Evolutionary conservation across 2,797 vertebrate species (phyloP), one percentile per base, ranked within the genome.

Genomic region (Schizopygopsis malacanthus): DNA sequence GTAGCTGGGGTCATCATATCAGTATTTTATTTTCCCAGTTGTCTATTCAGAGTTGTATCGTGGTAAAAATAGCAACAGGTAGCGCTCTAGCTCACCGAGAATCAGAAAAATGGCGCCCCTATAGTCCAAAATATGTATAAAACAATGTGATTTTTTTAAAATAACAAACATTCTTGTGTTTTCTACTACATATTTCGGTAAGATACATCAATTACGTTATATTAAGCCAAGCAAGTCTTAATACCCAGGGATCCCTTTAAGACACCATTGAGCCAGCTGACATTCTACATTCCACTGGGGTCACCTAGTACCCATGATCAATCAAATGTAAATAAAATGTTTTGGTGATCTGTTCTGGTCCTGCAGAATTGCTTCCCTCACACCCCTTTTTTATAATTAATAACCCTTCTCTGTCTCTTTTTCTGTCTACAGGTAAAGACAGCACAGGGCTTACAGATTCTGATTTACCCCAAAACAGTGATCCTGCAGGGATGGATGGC

Each of bases 401-500:
- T 45, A 37, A 79, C 56, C 37, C 39, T 47, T 80, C 28, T 67
- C 88, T 79, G 76, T 50, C 16, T 37, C 9, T 9, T 12, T 37
- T 25, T 65, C 18, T 12, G 25, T 67, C 39, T n/a, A 56, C 82
- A 99, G 98, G 96, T 94, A 99, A 99, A 95, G 97, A 99, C 90
- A 96, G 94, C 89, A 91, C 96, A 81, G 93, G 93, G 75, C 90
- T 99, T 93, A 96, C 96, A 56, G 97, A 98, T 84, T 94, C 97
- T 0, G 97, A 98, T 87, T 83, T 98, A 92, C 95, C 96, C 11
- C 92, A 95, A 0, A 97, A 95, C 94, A 95, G 97, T 0, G 97
- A 99, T 84, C 92, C 96, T 4, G 91, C 96, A 81, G 97, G 96
- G 81, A 99, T 99, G 98, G 98, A 99, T 88, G 94, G 94, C 93